phyloP scores from a whole-genome alignment of 2,888 invertebrate genomes.

The Microctonus hyperodae region DNA sequence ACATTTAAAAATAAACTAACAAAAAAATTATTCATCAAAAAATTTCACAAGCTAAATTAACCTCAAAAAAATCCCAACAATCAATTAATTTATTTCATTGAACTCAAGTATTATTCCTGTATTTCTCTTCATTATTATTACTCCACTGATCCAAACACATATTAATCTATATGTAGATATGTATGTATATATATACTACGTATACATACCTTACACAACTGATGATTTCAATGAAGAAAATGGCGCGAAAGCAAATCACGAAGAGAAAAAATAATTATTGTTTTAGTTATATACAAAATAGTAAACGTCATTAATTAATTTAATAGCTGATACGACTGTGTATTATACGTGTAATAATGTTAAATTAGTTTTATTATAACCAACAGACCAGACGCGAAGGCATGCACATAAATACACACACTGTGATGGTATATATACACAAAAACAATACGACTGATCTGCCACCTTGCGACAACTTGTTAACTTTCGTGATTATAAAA shows the following conservation, averaged over 20 bases:
- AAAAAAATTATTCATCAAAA: neutral
- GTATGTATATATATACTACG: neutral
- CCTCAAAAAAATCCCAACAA: no score
- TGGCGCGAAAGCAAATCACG: slow-evolving; percentile 22
- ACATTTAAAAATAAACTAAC: neutral
- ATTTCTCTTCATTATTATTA: no score
- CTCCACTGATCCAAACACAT: no score
- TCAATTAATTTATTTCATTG: no score
- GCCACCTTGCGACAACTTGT: slow-evolving; percentile 49
- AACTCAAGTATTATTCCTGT: no score
- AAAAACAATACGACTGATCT: slow-evolving; percentile 53
- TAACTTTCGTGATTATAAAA: slow-evolving; percentile 42
- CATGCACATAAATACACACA: slow-evolving; percentile 29
- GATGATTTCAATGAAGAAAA: slow-evolving; percentile 3
- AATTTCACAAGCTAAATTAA: no score
- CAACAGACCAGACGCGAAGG: slow-evolving; percentile 26
- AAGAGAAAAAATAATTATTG: neutral
- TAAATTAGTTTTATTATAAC: slow-evolving; percentile 14
- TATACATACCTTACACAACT: slow-evolving; percentile 17
- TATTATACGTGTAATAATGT: slow-evolving; percentile 21
- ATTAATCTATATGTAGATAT: neutral
- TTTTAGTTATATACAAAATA: neutral
- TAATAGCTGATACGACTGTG: neutral
- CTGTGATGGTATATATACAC: slow-evolving; percentile 30
- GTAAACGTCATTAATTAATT: neutral